These are phyloP conservation scores for Anisognathus igniventris DNA, from an alignment of 2,797 vertebrate species.

Conservation along the genomic window DNA sequence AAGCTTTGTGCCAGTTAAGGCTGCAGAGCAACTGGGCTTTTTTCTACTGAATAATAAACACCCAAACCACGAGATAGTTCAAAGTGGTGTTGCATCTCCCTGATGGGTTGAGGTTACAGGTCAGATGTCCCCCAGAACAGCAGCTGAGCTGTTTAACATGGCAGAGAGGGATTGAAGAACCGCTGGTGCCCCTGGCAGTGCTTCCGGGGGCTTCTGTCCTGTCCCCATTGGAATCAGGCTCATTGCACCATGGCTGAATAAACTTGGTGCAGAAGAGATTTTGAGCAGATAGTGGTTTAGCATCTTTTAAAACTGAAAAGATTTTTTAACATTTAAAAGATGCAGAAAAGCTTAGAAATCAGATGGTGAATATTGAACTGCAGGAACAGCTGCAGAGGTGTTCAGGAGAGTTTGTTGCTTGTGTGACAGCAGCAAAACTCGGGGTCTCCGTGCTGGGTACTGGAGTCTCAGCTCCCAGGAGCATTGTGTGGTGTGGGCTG, in stretches of 20 bases:
- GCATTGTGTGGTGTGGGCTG: rapidly evolving
- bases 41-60: too few relatives aligned
- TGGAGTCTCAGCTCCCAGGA: neutral
- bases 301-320: neutral
- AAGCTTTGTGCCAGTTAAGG: too few relatives aligned
- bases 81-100: too few relatives aligned
- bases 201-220: neutral
- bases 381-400: neutral
- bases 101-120: too few relatives aligned
- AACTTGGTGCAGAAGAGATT: neutral
- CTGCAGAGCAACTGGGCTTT: too few relatives aligned
- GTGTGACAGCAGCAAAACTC: neutral
- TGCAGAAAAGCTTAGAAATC: neutral
- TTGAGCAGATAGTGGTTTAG: neutral
- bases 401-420: neutral
- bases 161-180: neutral
- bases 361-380: neutral
- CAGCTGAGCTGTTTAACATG: neutral
- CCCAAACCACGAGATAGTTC: too few relatives aligned
- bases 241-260: neutral
- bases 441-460: neutral
- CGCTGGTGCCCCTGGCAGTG: neutral
- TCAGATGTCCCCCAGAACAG: neutral
- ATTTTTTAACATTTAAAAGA: neutral
- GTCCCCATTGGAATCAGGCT: rapidly evolving